These are phyloP conservation scores for Metridium senile DNA, from an alignment of 92 coral and sea anemone genomes.

Conservation along the genomic window DNA sequence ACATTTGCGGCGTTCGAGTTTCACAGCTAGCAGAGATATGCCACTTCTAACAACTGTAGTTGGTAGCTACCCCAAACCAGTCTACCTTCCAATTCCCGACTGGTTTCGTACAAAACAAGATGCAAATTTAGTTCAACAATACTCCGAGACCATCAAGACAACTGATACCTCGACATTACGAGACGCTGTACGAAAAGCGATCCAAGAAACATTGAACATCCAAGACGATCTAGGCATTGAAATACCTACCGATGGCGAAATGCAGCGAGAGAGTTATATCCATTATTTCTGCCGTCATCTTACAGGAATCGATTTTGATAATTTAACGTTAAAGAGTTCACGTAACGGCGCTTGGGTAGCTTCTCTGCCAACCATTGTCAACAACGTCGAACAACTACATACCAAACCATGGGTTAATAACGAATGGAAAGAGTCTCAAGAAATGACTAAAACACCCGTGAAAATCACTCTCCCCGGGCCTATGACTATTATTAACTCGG, in stretches of 20 bases:
- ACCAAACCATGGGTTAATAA: slow-evolving; percentile 62
- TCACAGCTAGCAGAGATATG: no score
- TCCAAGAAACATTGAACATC: slow-evolving; percentile 46
- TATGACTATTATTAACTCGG: slow-evolving; percentile 70
- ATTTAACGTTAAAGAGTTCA: slow-evolving; percentile 35
- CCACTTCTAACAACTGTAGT: slow-evolving; percentile 77
- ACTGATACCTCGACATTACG: neutral
- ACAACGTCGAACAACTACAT: slow-evolving; percentile 42
- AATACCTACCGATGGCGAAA: slow-evolving; percentile 86
- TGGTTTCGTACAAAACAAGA: slow-evolving; percentile 54
- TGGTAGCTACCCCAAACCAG: slow-evolving; percentile 83
- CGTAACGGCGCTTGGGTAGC: slow-evolving; percentile 67
- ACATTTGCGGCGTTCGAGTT: no score
- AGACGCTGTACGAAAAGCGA: slow-evolving; percentile 40
- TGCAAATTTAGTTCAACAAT: slow-evolving; percentile 22
- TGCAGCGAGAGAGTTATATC: slow-evolving; percentile 75
- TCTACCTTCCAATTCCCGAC: slow-evolving; percentile 68
- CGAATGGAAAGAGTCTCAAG: slow-evolving; percentile 81
- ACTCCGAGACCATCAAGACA: slow-evolving; percentile 25
- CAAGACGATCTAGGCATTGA: slow-evolving; percentile 72
- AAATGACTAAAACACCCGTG: slow-evolving; percentile 47
- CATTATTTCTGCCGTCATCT: slow-evolving; percentile 79
- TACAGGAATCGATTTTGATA: slow-evolving; percentile 75
- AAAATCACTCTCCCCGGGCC: slow-evolving; percentile 95
- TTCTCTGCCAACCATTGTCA: slow-evolving; percentile 63